These are phyloP conservation scores for Parotia lawesii DNA, from an alignment of 2,113 vertebrate genomes.

Conservation along the genomic window DNA sequence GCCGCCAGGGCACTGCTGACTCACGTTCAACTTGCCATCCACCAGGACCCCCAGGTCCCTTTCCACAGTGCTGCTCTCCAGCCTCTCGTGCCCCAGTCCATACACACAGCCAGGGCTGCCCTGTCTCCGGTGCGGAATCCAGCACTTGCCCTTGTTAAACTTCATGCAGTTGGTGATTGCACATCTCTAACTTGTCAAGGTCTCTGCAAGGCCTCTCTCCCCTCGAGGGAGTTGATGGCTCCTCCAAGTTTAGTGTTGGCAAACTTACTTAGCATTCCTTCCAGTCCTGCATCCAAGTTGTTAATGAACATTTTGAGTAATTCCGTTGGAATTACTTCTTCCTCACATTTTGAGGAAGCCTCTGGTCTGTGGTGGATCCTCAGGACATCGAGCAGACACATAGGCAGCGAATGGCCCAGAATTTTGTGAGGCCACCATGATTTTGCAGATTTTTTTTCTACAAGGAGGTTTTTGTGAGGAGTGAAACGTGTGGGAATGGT, in stretches of 20 bases:
- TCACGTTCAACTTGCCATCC: fast-evolving
- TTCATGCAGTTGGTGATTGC: background rate
- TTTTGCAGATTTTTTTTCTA: background rate
- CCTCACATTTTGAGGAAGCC: background rate
- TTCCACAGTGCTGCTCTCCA: background rate
- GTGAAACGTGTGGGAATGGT: background rate
- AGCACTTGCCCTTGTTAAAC: too few species aligned
- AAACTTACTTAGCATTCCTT: background rate
- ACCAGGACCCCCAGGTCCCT: background rate
- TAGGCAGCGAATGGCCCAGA: fast-evolving
- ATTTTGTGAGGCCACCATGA: background rate
- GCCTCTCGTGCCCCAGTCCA: background rate
- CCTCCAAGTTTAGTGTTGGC: background rate
- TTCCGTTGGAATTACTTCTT: background rate
- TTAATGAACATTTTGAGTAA: background rate
- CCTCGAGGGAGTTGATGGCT: fast-evolving
- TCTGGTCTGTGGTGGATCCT: background rate
- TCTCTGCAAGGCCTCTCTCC: background rate
- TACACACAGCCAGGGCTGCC: background rate
- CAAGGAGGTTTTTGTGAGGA: background rate
- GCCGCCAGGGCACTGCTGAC: background rate
- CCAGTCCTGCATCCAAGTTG: background rate
- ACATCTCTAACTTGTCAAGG: background rate
- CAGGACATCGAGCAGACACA: background rate
- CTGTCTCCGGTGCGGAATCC: background rate